A percentile compares a stretch with the other conserved stretches of the same genome.
phyloP scores from a whole-genome alignment of 2,113 vertebrate genomes.

The Xiphophorus couchianus region DNA sequence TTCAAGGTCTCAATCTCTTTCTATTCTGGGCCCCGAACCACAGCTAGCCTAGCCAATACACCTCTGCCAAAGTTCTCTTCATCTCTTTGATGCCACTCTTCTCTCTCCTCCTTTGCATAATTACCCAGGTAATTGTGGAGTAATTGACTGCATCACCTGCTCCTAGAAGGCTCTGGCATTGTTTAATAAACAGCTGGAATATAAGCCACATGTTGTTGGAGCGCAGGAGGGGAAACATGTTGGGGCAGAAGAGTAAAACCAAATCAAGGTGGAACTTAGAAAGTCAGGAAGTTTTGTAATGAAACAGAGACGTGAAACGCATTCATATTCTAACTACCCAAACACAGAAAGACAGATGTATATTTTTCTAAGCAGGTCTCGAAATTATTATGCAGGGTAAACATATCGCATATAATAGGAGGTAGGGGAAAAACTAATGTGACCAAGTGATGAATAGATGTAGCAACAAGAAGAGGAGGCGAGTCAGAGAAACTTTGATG shows the following conservation, averaged over 20 bases:
- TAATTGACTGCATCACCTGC: constrained; percentile 83
- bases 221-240: constrained; percentile 58
- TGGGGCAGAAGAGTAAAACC: constrained; percentile 22
- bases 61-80: constrained; percentile 72
- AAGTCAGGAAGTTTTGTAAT: constrained; percentile 14
- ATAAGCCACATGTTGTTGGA: constrained; percentile 70
- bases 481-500: constrained; percentile 66
- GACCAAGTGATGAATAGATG: constrained; percentile 64
- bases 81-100: constrained; percentile 54
- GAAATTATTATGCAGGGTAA: constrained; percentile 60
- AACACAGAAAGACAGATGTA: constrained; percentile 28
- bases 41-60: constrained; percentile 57
- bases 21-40: constrained; percentile 54
- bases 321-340: constrained; percentile 42
- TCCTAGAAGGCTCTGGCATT: constrained; percentile 70
- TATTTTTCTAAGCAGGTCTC: constrained; percentile 45
- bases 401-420: constrained; percentile 59
- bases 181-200: constrained; percentile 83
- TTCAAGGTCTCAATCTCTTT: constrained; percentile 72
- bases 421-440: constrained; percentile 57
- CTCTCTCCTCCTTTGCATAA: constrained; percentile 73
- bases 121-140: constrained; percentile 80
- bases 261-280: constrained; percentile 12
- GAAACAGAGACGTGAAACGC: background rate
- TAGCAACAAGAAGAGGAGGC: constrained; percentile 51